Evolutionary conservation across 2,888 invertebrate species (phyloP), one percentile per base, ranked within the genome.

Genomic region (Ischnus inquisitorius): DNA sequence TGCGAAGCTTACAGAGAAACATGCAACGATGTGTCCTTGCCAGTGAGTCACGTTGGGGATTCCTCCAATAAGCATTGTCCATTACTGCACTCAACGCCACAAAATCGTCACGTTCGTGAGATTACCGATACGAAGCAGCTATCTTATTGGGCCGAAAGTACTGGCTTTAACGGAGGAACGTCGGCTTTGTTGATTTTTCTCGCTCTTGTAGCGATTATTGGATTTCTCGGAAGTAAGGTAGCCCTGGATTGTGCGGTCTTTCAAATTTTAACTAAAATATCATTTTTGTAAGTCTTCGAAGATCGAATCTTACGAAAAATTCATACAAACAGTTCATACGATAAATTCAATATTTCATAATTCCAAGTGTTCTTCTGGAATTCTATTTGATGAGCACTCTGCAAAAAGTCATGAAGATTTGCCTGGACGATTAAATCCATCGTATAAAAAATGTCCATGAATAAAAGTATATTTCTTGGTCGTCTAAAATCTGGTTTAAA

Each of bases 1-100:
- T 84, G 83, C 77, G 77, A 84, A 43, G 64, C 77, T 46, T 80
- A 77, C 68, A 39, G 16, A 39, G 74, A 80, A 5, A 74, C 64
- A 3, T 84, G 83, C 77, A 54, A 4, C 64, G 60, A 54, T 25
- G 60, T 60, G 28, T 60, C 60, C 25, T 60, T 25, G 60, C 25
- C 28, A n/a, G n/a, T 60, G 12, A 14, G 28, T 60, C 60, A 28
- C 28, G 60, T 60, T 60, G 60, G 28, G 2, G 28, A 28, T 60
- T 28, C 60, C 60, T 14, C 28, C 60, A 28, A 28, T 28, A 60
- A 60, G 1, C 60, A 60, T 60, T 60, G 60, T 60, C 60, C 60
- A 28, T 14, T 60, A 25, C 28, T 60, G 5, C 19, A 16, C 22
- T 54, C 39, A 19, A 34, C 69, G 12, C n/a, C 22, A 1, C 16